Conservation (phyloP, 1,140 invertebrate genomes). For the Aricia agestis region DNA sequence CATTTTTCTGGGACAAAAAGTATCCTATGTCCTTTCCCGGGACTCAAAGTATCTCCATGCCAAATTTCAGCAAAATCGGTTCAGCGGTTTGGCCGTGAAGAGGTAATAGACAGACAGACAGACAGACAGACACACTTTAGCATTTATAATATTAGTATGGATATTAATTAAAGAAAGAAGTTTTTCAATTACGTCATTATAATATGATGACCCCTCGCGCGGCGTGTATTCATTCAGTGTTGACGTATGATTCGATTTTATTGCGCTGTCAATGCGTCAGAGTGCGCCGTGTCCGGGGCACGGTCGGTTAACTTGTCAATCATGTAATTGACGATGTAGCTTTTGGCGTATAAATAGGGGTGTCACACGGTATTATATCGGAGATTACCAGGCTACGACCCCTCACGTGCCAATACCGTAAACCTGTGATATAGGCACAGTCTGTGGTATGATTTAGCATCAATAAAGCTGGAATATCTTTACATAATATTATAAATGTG, state of each 20-base stretch:
- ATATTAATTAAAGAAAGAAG: not conserved
- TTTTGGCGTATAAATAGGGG: constrained; percentile 36
- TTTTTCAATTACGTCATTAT: not conserved
- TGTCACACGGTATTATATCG: constrained; percentile 10
- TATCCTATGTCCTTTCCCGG: no score
- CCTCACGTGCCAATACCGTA: not conserved
- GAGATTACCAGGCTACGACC: constrained; percentile 5
- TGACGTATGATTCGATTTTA: constrained; percentile 38
- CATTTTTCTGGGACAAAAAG: no score
- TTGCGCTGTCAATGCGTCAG: constrained; percentile 38
- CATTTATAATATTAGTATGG: no score
- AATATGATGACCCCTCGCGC: not conserved
- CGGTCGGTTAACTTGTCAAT: constrained; percentile 61
- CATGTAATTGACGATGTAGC: constrained; percentile 59
- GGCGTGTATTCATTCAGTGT: constrained; percentile 30
- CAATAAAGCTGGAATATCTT: not conserved
- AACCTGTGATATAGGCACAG: not conserved
- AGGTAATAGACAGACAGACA: no score
- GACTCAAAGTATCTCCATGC: no score
- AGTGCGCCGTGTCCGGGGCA: constrained; percentile 37
- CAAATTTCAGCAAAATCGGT: no score
- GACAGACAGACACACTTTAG: no score
- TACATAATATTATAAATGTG: not conserved
- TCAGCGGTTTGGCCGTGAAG: no score
- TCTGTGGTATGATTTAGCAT: not conserved